Evolutionary conservation across 2,888 invertebrate species (phyloP), one percentile per base, ranked within the genome.

Genomic region (Eupithecia insigniata): DNA sequence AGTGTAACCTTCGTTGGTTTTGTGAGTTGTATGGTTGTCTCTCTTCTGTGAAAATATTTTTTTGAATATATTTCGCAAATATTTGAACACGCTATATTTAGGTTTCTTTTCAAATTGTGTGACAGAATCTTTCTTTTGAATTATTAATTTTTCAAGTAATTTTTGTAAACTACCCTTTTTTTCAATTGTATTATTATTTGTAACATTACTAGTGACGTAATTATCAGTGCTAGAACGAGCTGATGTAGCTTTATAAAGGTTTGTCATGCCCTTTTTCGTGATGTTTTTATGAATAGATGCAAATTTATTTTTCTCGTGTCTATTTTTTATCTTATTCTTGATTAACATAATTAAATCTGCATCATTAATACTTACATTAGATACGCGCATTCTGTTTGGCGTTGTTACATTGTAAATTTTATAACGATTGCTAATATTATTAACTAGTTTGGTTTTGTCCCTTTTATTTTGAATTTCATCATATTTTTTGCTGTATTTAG

Each of bases 41-140:
- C 78, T 81, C 12, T 76, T 80, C 64, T 76, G 80, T 2, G 67
- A 70, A 73, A 89, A 89, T 66, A 89, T 78, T 72, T 86, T 87
- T n/a, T 80, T 83, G 28, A 92, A 88, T 30, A 90, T 76, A 14
- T 79, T 87, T 67, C 85, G 90, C 1, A 92, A 78, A 75, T 89
- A 87, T 64, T 83, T 86, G 2, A 89, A 76, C 0, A 89, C 67
- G 51, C 81, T 83, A 7, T 80, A 76, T 66, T 83, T 85, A 0
- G 55, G 36, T n/a, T 79, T 86, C 3, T 70, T 68, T 71, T 80
- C 84, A 16, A 60, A 68, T 46, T 66, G 67, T 16, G 68, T 72
- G 3, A 74, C 80, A 18, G 73, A 26, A 36, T 79, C 30, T 80
- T 84, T 32, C 71, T 81, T 51, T 78, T 74, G 32, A 82, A 68